These are phyloP conservation scores for Alentia gelatinosa DNA, from an alignment of 2,888 invertebrate genomes.

Conservation along the genomic window DNA sequence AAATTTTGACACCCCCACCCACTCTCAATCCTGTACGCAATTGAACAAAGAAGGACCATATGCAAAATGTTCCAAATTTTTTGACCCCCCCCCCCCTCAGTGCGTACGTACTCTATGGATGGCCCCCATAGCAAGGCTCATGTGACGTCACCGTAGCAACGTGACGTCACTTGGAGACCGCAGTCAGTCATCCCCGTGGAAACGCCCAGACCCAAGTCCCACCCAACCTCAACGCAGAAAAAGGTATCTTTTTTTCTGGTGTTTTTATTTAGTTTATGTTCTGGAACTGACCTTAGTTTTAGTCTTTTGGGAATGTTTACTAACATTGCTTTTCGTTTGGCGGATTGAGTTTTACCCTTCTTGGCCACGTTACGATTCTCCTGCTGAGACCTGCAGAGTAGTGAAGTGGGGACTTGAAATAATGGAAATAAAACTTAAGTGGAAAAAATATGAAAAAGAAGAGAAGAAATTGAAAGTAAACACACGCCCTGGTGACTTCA, in stretches of 20 bases:
- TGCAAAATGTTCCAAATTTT: too few relatives aligned
- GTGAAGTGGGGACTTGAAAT: too few relatives aligned
- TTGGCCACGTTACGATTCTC: background rate
- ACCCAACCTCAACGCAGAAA: background rate
- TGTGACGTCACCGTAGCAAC: background rate
- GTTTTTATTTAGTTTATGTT: background rate
- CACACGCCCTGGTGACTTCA: too few relatives aligned
- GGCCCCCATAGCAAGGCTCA: too few relatives aligned
- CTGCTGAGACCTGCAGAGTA: background rate
- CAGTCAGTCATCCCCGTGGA: background rate
- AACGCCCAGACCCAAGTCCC: background rate
- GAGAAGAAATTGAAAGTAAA: too few relatives aligned
- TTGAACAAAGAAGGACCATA: too few relatives aligned
- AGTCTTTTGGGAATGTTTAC: background rate
- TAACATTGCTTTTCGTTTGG: background rate
- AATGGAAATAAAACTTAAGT: too few relatives aligned
- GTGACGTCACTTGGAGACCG: background rate
- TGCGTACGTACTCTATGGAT: too few relatives aligned
- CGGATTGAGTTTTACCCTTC: background rate
- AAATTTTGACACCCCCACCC: too few relatives aligned
- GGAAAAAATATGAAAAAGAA: too few relatives aligned
- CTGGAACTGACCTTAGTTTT: background rate
- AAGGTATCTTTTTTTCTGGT: background rate
- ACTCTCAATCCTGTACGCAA: too few relatives aligned
- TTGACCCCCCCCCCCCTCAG: too few relatives aligned